phyloP scores from a whole-genome alignment of 1,140 invertebrate species.

The Hesperophylax magnus region DNA sequence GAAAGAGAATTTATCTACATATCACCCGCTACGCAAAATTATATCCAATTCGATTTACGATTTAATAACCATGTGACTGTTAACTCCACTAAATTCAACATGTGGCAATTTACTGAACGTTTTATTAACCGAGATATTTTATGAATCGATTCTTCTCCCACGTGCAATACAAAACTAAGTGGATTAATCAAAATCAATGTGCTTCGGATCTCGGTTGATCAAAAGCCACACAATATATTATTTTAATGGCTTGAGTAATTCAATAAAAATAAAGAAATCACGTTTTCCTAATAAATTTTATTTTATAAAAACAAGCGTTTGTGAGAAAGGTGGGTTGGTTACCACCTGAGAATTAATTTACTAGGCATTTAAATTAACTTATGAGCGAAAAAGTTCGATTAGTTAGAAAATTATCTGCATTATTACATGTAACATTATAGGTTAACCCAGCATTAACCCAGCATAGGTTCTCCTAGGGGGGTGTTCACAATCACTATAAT shows the following conservation, averaged over 20 bases:
- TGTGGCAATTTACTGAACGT: constrained; percentile 1
- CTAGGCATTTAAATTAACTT: no score
- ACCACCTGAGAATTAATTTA: no score
- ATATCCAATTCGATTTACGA: no score
- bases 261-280: background rate
- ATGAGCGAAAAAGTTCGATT: no score
- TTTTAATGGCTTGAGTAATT: background rate
- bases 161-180: background rate
- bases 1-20: no score
- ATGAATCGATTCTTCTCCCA: background rate
- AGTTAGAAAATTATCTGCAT: no score
- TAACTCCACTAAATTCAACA: background rate
- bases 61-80: background rate
- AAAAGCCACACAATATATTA: background rate
- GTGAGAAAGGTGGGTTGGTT: no score
- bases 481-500: no score
- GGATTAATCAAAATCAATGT: background rate
- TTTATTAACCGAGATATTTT: background rate
- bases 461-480: no score
- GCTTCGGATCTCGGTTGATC: background rate
- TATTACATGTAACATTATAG: no score
- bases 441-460: no score
- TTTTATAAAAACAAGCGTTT: background rate
- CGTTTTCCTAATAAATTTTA: background rate
- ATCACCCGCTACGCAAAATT: no score